phyloP scores from a whole-genome alignment of 2,888 invertebrate species.

The Platycheirus rosarum region DNA sequence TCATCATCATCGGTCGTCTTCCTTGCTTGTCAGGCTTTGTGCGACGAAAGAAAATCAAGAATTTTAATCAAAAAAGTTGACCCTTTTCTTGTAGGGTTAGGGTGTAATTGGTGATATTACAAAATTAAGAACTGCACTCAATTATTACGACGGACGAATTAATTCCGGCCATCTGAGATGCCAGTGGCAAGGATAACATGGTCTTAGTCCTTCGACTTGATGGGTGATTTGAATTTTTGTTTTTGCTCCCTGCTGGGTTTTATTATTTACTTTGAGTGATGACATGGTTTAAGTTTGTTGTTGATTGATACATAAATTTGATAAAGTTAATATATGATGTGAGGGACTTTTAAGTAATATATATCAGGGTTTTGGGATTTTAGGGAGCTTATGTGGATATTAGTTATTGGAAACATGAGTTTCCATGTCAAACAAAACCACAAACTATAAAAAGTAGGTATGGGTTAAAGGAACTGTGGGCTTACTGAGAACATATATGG shows the following conservation, averaged over 20 bases:
- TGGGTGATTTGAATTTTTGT: neutral
- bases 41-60: conserved; percentile 68
- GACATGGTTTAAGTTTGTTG: conserved; percentile 40
- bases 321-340: conserved; percentile 59
- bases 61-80: conserved; percentile 72
- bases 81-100: conserved; percentile 57
- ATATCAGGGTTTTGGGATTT: conserved; percentile 22
- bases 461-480: too few species aligned
- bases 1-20: neutral
- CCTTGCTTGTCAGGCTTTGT: too few species aligned
- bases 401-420: conserved; percentile 57
- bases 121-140: conserved; percentile 73
- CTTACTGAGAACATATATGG: too few species aligned
- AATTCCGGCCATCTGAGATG: conserved; percentile 66
- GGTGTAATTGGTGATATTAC: conserved; percentile 72
- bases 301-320: conserved; percentile 65
- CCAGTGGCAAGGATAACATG: conserved; percentile 46
- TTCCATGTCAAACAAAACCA: conserved; percentile 52
- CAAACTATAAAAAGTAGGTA: too few species aligned
- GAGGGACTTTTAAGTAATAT: conserved; percentile 52
- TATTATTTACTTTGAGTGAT: conserved; percentile 24
- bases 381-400: conserved; percentile 51
- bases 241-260: conserved; percentile 12
- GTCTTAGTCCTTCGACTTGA: conserved; percentile 26
- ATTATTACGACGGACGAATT: conserved; percentile 67